These are phyloP conservation scores for Epizoanthus ramosus DNA, from an alignment of 92 coral and sea anemone genomes.

Conservation along the genomic window DNA sequence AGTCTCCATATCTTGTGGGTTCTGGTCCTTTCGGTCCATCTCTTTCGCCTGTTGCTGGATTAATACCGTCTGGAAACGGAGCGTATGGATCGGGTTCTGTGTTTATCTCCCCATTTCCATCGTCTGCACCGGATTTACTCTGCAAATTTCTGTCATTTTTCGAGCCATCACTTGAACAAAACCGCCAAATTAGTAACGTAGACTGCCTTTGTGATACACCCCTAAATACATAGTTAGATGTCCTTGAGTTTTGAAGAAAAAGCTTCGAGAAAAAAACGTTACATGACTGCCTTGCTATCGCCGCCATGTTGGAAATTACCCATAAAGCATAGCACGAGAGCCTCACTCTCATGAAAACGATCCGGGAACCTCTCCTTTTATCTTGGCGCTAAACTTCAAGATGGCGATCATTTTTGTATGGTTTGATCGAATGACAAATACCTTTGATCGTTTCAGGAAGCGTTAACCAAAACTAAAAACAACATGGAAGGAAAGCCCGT, in stretches of 20 bases:
- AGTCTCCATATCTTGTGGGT: constrained; percentile 99
- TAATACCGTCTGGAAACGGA: constrained; percentile 86
- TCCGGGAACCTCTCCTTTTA: constrained; percentile 58
- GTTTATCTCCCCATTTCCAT: constrained; percentile 20
- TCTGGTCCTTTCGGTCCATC: constrained; percentile 99
- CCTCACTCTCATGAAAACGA: constrained; percentile 24
- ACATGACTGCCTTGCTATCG: constrained; percentile 16
- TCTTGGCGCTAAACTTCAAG: constrained; percentile 83
- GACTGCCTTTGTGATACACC: neutral
- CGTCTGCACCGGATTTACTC: constrained; percentile 12
- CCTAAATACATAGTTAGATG: neutral
- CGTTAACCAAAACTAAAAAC: neutral
- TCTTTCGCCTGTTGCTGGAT: constrained; percentile 89
- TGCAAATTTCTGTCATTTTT: constrained; percentile 29
- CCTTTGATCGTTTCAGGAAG: neutral
- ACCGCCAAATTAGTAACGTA: neutral
- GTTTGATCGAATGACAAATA: neutral
- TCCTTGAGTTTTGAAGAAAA: constrained; percentile 28
- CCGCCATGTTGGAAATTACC: constrained; percentile 70
- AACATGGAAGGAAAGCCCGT: constrained; percentile 51
- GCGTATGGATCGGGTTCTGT: constrained; percentile 86
- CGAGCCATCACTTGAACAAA: constrained; percentile 10
- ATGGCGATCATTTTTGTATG: constrained; percentile 57
- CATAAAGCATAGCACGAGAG: constrained; percentile 36
- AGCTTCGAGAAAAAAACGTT: constrained; percentile 3